Conservation (phyloP, 2,113 vertebrate genomes). For the Siphamia tubifer region DNA sequence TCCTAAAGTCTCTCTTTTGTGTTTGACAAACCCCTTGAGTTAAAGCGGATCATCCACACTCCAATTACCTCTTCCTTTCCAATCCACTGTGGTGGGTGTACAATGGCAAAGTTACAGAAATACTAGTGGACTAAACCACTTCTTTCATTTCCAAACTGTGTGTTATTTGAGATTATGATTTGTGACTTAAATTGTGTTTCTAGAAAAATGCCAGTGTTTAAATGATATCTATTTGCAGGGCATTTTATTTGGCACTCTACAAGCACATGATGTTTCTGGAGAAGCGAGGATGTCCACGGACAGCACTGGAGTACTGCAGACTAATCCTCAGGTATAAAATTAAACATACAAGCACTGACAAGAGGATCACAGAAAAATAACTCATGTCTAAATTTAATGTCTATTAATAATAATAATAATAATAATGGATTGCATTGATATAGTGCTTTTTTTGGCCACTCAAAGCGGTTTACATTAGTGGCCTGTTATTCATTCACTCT, state of each 20-base stretch:
- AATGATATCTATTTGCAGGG: slow-evolving; percentile 75
- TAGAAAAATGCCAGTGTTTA: background rate
- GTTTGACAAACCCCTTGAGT: no score
- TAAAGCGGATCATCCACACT: no score
- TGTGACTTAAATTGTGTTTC: background rate
- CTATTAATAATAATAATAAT: no score
- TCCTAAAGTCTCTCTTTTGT: background rate
- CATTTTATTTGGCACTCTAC: slow-evolving; percentile 93
- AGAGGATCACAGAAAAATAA: background rate
- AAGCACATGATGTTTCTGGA: slow-evolving; percentile 97
- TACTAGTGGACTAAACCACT: no score
- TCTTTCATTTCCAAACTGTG: slow-evolving; percentile 2
- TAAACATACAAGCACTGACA: background rate
- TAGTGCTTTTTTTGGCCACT: no score
- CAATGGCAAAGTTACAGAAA: no score
- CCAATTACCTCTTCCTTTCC: no score
- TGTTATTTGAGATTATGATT: background rate
- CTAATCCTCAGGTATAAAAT: slow-evolving; percentile 88
- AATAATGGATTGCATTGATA: no score
- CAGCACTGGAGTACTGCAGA: slow-evolving; percentile 95
- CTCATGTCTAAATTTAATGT: background rate
- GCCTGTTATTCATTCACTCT: no score
- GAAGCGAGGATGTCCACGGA: slow-evolving; percentile 94
- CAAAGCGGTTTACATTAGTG: no score
- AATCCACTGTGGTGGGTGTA: no score